A percentile compares a stretch with the other conserved stretches of the same genome.
These are phyloP conservation scores for Syndactyla subalaris DNA, from an alignment of 2,797 vertebrate genomes.

Conservation along the genomic window DNA sequence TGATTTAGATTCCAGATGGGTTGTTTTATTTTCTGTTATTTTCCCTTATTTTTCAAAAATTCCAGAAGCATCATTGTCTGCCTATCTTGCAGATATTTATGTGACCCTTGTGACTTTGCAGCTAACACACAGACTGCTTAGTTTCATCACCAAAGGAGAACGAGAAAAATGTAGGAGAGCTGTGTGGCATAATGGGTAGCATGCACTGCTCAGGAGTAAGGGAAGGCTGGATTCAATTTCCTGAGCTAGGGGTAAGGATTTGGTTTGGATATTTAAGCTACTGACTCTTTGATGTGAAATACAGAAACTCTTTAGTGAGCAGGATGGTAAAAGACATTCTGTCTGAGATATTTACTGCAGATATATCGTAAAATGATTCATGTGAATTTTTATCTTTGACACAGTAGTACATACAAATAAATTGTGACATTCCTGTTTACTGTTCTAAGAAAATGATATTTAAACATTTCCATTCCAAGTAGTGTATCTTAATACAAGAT, in stretches of 20 bases:
- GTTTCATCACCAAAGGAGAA: neutral
- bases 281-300: neutral
- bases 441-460: neutral
- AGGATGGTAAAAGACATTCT: neutral
- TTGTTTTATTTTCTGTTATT: constrained; percentile 40
- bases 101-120: constrained; percentile 34
- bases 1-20: constrained; percentile 45
- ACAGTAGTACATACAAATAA: neutral
- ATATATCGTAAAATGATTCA: neutral
- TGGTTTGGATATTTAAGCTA: neutral
- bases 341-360: neutral
- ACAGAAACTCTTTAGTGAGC: neutral
- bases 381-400: neutral
- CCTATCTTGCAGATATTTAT: constrained; percentile 22
- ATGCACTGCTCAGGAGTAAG: neutral
- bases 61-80: constrained; percentile 10
- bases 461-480: neutral
- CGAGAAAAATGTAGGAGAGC: neutral
- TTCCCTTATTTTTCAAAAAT: constrained; percentile 36
- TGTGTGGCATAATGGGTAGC: neutral
- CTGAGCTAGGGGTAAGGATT: neutral
- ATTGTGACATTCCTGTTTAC: neutral
- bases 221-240: neutral
- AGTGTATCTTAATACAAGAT: neutral
- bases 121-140: neutral